Base-by-base conservation (phyloP, 2,888 invertebrate genomes). In the Labia minor region DNA sequence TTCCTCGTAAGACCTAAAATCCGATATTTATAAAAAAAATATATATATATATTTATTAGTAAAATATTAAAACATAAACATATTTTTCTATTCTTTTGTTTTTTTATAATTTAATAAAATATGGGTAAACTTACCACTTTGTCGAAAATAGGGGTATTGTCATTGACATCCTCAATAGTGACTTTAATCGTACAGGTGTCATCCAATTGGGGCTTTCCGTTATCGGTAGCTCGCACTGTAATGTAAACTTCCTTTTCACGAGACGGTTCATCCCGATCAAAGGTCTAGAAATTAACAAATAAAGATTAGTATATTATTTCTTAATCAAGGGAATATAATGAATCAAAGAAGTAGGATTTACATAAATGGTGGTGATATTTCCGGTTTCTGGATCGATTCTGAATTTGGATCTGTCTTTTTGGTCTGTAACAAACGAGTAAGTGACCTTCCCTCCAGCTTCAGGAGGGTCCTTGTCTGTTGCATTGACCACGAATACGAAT, bases 171-270 rank as follows among this genome's bases (percentile, higher is more conserved):
- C 74, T 86, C 86, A 71, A 96, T 90, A 70, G 87, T 86, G 67
- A 95, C 90, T 81, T 89, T 91, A 76, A 97, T 91, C 3, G 94
- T 94, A 78, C 97, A 97, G 67, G 93, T 90, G 74, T 95, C 95
- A 73, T 93, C 93, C 66, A 97, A 80, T 64, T 89, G 87, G 0
- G 95, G 94, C 71, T 87, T 85, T 0, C 96, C 97, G 77, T 95
- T 91, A 79, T 97, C 97, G 68, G 90, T 91, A 0, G 94, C 97
- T 76, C 92, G 86, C 6, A 96, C 91, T 33, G 93, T 94, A 65
- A 93, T 83, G 74, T 92, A 92, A 11, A 81, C 69, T 83, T 85
- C 79, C 87, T 92, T 78, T 87, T 93, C 78, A 87, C 90, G 74
- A 62, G 85, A 84, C 6, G 95, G 95, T 75, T 93, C 92, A 76